Base-by-base conservation (phyloP, 2,888 invertebrate species). In the Esperia sulphurella region DNA sequence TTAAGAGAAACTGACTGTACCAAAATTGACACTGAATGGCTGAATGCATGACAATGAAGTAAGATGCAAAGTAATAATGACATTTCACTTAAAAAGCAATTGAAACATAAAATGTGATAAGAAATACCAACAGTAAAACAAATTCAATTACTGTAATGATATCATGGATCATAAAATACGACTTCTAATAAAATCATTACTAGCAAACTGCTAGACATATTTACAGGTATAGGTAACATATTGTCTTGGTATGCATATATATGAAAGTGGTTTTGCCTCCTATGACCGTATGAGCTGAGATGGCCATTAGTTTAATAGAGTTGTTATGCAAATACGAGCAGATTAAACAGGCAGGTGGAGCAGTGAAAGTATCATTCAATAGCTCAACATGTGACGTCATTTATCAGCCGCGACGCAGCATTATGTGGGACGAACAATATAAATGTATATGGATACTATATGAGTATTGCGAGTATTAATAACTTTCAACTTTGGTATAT, bases 281-380 rank as follows among this genome's bases (percentile, higher is more conserved):
- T 33, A 14, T 28, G 37, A 35, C 8, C 8, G 21, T 9, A 6
- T 35, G 35, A n/a, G 35, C 35, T n/a, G n/a, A 10, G 21, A 10
- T 10, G 28, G 45, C 29, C 29, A 42, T 30, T 8, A 42, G 30
- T 8, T 33, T 43, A 28, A 39, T 39, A 28, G 41, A 33, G 28
- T 10, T 35, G 46, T 46, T 46, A 46, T 46, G 46, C 46, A 46
- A 46, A 46, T 46, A 31, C n/a, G 40, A 9, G 14, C 30, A 37
- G 14, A 13, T 44, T 37, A 41, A 41, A 5, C 6, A 41, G 41
- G 35, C 41, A 46, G 46, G 35, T 41, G 41, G 28, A 39, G 21
- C 30, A 46, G 46, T 46, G 46, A 46, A 46, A 46, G 46, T 46
- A 8, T 10, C 13, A 41, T n/a, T 33, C 13, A 9, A 45, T 29